phyloP scores from a whole-genome alignment of 2,888 invertebrate species.

The Drosophila silvestris region DNA sequence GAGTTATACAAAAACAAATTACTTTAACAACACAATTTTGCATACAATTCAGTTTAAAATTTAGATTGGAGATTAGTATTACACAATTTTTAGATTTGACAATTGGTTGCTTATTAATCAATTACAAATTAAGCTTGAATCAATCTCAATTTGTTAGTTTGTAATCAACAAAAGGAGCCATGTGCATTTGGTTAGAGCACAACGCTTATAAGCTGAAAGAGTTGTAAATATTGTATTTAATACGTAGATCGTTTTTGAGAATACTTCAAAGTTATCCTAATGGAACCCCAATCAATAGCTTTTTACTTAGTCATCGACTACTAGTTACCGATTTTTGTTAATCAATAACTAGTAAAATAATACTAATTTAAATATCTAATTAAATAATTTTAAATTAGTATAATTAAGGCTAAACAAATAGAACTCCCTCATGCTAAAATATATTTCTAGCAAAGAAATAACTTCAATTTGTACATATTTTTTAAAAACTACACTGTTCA shows the following conservation, averaged over 20 bases:
- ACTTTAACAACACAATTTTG: constrained; percentile 65
- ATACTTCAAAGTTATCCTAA: background rate
- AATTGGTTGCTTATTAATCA: constrained; percentile 6
- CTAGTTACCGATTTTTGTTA: background rate
- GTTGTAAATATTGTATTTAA: constrained; percentile 1
- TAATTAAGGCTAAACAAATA: background rate
- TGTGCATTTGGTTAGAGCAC: constrained; percentile 26
- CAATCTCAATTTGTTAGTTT: constrained; percentile 64
- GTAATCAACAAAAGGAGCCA: constrained; percentile 81
- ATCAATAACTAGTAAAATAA: background rate
- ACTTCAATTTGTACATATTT: background rate
- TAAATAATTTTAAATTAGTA: background rate
- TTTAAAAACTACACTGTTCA: background rate
- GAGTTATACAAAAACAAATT: constrained; percentile 75
- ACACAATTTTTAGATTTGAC: background rate
- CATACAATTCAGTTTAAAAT: constrained; percentile 17
- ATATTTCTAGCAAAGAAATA: background rate
- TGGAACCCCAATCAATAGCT: background rate
- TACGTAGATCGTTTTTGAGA: background rate
- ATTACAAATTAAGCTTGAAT: constrained; percentile 8
- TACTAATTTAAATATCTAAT: background rate
- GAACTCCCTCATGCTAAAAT: background rate
- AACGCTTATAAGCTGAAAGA: constrained; percentile 2
- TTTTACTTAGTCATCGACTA: background rate
- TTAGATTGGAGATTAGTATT: background rate